phyloP scores from a whole-genome alignment of 2,888 invertebrate genomes.

The Thymelicus acteon region DNA sequence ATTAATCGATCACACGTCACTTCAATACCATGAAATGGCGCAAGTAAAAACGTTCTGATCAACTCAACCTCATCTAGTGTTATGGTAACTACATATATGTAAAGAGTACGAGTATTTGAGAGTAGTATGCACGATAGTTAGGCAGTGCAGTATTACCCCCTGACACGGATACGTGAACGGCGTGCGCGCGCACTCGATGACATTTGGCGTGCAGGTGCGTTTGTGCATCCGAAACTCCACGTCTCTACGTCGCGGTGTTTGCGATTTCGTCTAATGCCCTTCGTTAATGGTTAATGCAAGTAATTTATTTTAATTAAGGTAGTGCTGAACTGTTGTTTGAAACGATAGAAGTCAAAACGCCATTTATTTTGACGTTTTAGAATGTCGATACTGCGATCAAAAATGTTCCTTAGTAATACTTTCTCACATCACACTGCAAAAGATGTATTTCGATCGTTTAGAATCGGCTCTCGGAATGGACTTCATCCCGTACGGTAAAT shows the following conservation, averaged over 20 bases:
- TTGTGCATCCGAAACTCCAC: conserved; percentile 50
- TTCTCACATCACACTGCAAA: background rate
- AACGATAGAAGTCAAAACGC: too few species aligned
- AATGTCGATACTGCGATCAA: too few species aligned
- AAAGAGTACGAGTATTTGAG: too few species aligned
- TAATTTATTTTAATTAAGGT: background rate
- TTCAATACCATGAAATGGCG: too few species aligned
- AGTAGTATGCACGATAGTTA: too few species aligned
- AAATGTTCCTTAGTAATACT: too few species aligned
- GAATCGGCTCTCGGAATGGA: conserved; percentile 28
- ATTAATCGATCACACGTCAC: too few species aligned
- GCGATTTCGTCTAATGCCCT: conserved; percentile 36
- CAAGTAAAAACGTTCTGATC: too few species aligned
- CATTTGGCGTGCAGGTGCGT: conserved; percentile 53
- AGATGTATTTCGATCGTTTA: conserved; percentile 11
- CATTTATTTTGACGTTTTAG: too few species aligned
- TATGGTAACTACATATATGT: too few species aligned
- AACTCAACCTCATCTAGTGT: too few species aligned
- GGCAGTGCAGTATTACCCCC: background rate
- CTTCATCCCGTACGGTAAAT: conserved; percentile 41
- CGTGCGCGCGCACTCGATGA: conserved; percentile 54
- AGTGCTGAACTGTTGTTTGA: too few species aligned
- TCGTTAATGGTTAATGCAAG: conserved; percentile 6
- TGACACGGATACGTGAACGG: conserved; percentile 34
- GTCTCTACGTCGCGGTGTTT: conserved; percentile 29